phyloP scores from a whole-genome alignment of 2,797 vertebrate species.

The Todus mexicanus region DNA sequence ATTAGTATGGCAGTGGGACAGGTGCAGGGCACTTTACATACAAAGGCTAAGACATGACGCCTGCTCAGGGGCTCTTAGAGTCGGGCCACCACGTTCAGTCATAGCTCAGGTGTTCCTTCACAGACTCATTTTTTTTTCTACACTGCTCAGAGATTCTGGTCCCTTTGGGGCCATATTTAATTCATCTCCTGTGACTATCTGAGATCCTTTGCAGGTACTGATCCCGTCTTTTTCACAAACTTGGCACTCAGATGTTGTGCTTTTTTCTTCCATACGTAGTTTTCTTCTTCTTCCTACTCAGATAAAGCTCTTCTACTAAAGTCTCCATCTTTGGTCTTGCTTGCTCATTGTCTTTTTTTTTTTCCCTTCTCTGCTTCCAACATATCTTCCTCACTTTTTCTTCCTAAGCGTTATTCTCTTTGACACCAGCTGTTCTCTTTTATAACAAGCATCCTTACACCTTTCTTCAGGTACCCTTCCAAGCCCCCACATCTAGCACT shows the following conservation, averaged over 20 bases:
- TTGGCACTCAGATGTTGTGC: not conserved
- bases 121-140: constrained; percentile 1
- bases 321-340: not conserved
- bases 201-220: not conserved
- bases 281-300: not conserved
- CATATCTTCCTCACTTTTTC: not conserved
- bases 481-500: not conserved
- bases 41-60: not conserved
- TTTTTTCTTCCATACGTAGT: not conserved
- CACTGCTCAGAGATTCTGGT: not conserved
- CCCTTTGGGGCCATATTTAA: not conserved
- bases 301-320: not conserved
- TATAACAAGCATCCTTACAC: not conserved
- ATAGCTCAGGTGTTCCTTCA: not conserved
- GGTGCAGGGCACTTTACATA: not conserved
- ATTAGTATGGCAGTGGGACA: not conserved
- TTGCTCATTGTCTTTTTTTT: not conserved
- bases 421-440: not conserved
- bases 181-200: not conserved
- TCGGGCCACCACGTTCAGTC: not conserved
- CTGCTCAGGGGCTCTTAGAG: not conserved
- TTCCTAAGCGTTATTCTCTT: not conserved
- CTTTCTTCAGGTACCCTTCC: not conserved
- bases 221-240: not conserved
- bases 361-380: not conserved